phyloP scores from a whole-genome alignment of 92 coral and sea anemone genomes.

The Zoanthus solanderi region DNA sequence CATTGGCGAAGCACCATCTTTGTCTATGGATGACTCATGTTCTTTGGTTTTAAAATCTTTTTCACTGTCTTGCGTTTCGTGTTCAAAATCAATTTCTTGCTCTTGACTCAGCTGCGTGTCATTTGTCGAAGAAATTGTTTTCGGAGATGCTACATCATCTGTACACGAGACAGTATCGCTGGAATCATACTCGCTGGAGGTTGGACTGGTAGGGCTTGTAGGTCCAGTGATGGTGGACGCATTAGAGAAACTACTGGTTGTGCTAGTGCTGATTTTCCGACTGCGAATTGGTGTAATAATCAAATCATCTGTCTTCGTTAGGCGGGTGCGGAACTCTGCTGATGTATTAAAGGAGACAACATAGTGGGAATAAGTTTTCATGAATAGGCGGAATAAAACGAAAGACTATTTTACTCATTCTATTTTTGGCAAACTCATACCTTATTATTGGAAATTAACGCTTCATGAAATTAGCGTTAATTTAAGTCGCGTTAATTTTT shows the following conservation, averaged over 20 bases:
- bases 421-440: no score
- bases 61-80: background rate
- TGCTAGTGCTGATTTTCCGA: conserved; percentile 59
- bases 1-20: background rate
- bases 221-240: conserved; percentile 71
- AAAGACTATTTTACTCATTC: no score
- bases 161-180: conserved; percentile 28
- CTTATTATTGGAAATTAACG: no score
- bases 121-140: background rate
- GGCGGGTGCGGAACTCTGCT: background rate
- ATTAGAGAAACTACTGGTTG: conserved; percentile 71
- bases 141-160: background rate
- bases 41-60: conserved; percentile 1
- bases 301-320: conserved; percentile 22
- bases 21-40: background rate
- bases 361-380: background rate
- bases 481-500: no score
- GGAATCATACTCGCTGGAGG: conserved; percentile 48
- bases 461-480: no score
- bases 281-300: conserved; percentile 34
- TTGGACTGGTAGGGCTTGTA: conserved; percentile 59
- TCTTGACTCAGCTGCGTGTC: background rate
- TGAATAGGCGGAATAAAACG: no score
- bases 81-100: background rate
- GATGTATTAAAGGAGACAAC: background rate